Base-by-base conservation (phyloP, 2,113 vertebrate genomes). In the Halichoerus grypus region DNA sequence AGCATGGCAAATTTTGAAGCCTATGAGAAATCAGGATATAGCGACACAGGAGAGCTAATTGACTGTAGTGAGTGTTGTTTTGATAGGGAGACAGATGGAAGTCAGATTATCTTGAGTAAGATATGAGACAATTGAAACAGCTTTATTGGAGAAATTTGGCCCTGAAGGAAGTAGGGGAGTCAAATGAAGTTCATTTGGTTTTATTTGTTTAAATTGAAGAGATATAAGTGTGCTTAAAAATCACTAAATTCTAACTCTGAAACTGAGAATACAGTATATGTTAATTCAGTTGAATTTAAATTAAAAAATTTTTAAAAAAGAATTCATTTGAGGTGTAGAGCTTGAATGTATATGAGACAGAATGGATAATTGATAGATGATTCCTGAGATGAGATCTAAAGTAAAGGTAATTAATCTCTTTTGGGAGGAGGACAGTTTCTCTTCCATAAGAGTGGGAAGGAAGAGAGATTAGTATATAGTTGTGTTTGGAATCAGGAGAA, bases 191-290 rank as follows among this genome's bases (percentile, higher is more conserved):
- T 91, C 88, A 19, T 74, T 95, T 77, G 72, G n/a, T 72, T 90
- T 95, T 69, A 69, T 74, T 63, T 95, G 55, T 88, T 94, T 83
- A 91, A 95, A 46, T 93, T 46, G 14, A 13, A 77, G 51, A 63
- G 7, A 53, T 28, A 57, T 15, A 65, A 53, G 8, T 93, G 6
- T 86, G 33, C 76, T 95, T 93, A 42, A 87, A 83, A 96, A 31
- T 65, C 63, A 65, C 63, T 15, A 65, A 33, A 33, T 65, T 65
- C 13, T 65, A 33, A 65, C 63, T 15, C 28, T 65, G 28, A 65
- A 65, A 65, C 28, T 31, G 28, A 65, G 33, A 33, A 65, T 31
- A 33, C 28, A 65, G 28, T 33, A 65, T 65, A 65, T 65, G 63
- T 65, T 65, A 65, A 31, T 31, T 65, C 63, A 65, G 4, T 63